phyloP scores from a whole-genome alignment of 2,113 vertebrate species.

The Dolichotis patagonum region DNA sequence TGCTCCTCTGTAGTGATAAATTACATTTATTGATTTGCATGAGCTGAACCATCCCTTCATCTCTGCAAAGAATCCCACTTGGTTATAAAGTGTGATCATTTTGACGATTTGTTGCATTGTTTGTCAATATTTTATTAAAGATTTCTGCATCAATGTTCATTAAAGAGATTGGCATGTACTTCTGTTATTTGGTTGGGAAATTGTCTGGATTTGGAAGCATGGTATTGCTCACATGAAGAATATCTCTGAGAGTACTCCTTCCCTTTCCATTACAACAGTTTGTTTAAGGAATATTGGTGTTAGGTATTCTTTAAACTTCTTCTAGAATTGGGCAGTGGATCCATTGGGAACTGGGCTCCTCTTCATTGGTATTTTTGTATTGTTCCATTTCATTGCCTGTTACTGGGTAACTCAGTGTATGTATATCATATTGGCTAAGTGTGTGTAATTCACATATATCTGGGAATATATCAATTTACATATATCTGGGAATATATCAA shows the following conservation, averaged over 20 bases:
- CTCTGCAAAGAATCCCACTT: neutral
- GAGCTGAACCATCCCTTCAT: neutral
- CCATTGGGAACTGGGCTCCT: neutral
- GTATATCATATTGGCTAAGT: neutral
- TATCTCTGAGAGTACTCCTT: neutral
- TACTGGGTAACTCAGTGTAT: neutral
- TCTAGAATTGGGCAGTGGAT: neutral
- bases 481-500: neutral
- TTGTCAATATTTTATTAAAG: neutral
- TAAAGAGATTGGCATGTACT: neutral
- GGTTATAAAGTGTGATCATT: neutral
- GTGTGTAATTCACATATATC: neutral
- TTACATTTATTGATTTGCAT: neutral
- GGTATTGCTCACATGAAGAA: neutral
- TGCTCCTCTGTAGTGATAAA: neutral
- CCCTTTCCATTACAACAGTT: neutral
- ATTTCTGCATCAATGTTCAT: neutral
- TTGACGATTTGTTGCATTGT: neutral
- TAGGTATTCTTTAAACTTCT: neutral
- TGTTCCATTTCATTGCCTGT: neutral
- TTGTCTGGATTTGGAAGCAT: neutral
- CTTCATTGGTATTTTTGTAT: neutral
- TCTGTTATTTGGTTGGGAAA: neutral
- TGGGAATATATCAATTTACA: neutral
- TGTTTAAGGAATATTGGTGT: neutral